phyloP scores from a whole-genome alignment of 1,140 invertebrate genomes.

The Octopus sinensis region DNA sequence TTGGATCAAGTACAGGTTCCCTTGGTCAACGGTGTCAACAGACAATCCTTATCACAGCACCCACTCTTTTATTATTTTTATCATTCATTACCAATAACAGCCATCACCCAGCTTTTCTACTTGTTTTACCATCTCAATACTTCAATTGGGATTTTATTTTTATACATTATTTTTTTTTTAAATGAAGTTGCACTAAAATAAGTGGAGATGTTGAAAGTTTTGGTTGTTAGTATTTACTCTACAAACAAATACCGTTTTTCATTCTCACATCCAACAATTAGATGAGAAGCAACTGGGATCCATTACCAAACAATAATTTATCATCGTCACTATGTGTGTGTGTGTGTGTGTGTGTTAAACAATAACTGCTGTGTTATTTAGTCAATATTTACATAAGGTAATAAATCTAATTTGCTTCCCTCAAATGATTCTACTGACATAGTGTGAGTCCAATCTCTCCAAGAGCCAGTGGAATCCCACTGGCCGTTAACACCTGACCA shows the following conservation, averaged over 20 bases:
- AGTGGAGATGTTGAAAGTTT: too few relatives aligned
- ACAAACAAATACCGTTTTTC: background rate
- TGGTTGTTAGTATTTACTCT: too few relatives aligned
- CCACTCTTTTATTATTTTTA: too few relatives aligned
- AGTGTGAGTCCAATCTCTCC: slow-evolving; percentile 81
- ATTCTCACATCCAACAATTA: background rate
- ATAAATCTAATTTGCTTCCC: slow-evolving; percentile 75
- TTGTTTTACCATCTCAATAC: too few relatives aligned
- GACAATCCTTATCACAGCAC: too few relatives aligned
- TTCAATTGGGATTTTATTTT: too few relatives aligned
- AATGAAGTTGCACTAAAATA: too few relatives aligned
- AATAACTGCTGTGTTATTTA: background rate
- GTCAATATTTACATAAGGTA: slow-evolving; percentile 89
- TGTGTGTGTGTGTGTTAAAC: background rate
- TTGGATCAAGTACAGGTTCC: too few relatives aligned
- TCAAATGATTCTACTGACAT: slow-evolving; percentile 68
- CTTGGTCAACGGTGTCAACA: too few relatives aligned
- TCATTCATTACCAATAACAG: too few relatives aligned
- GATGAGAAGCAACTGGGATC: background rate
- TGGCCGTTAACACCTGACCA: slow-evolving; percentile 67
- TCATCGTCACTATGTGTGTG: background rate
- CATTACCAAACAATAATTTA: background rate
- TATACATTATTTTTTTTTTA: too few relatives aligned
- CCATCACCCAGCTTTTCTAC: too few relatives aligned
- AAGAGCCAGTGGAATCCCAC: slow-evolving; percentile 62